Base-by-base conservation (phyloP, 2,113 vertebrate species). In the Bufo gargarizans region DNA sequence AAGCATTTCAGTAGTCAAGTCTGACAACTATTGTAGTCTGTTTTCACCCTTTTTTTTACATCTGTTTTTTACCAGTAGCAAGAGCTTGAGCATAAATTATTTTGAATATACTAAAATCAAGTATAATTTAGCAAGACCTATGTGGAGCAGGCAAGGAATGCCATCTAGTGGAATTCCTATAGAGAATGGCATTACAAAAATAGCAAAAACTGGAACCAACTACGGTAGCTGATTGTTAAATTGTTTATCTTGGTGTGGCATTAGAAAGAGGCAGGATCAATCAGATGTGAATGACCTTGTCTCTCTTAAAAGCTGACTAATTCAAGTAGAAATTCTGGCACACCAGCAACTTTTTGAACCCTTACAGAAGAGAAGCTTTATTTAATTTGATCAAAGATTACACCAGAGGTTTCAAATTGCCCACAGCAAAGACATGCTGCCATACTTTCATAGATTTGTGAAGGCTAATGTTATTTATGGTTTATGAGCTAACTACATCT, bases 311-410 rank as follows among this genome's bases (percentile, higher is more conserved):
- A 93, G 90, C 90, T 92, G 93, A 94, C 92, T 89, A 90, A 91
- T 20, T 88, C 53, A 91, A 93, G 92, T 93, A 93, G 92, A 90
- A 94, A 93, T 90, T 90, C 84, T 92, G 90, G 91, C 89, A 90
- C 89, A 92, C 92, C 90, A 88, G 90, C 90, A 93, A 91, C 92
- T 93, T 94, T 33, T 90, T 88, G 80, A 95, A 93, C 92, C 93
- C 93, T 94, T 92, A 92, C 86, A 86, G 91, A 88, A 91, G 74
- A 91, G 89, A 91, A 91, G 90, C 74, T 93, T 93, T 94, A 93
- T 93, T 94, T 95, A 93, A 95, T 94, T 93, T 92, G 92, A 95
- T 93, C 92, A 91, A 84, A 78, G 82, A 79, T 93, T 89, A 91
- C 89, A 91, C 85, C 90, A 90, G 91, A 93, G 91, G 90, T 91